These are phyloP conservation scores for Ochropleura leucogaster DNA, from an alignment of 2,888 invertebrate genomes.

Conservation along the genomic window DNA sequence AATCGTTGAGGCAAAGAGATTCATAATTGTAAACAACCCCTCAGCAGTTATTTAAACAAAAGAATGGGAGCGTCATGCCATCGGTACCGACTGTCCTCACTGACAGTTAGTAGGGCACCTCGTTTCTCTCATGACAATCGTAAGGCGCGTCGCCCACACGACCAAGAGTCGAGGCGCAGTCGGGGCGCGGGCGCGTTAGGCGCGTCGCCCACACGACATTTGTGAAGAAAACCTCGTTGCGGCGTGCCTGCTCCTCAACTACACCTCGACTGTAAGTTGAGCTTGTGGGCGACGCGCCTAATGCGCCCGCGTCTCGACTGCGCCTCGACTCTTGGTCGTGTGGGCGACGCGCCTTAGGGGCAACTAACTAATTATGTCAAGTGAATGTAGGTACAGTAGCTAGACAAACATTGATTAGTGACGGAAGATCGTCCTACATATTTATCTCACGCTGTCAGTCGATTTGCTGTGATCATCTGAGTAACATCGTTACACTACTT, in stretches of 20 bases:
- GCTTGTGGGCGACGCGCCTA: too few species aligned
- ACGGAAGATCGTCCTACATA: not conserved
- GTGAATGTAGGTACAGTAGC: constrained; percentile 4
- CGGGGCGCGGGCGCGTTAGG: too few species aligned
- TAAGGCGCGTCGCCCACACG: too few species aligned
- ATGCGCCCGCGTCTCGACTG: too few species aligned
- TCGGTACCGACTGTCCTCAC: not conserved
- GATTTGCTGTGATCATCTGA: not conserved
- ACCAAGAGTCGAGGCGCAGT: too few species aligned
- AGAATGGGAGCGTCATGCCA: constrained; percentile 12
- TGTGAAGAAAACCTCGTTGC: too few species aligned
- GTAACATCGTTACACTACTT: too few species aligned
- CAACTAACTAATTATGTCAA: constrained; percentile 19
- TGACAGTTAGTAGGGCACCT: constrained; percentile 17
- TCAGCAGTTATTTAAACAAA: constrained; percentile 6
- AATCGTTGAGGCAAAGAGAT: not conserved
- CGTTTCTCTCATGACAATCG: constrained; percentile 2
- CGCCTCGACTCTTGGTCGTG: too few species aligned
- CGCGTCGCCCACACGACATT: too few species aligned
- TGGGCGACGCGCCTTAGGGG: too few species aligned
- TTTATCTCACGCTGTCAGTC: not conserved
- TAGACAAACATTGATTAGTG: not conserved
- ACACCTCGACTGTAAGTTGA: too few species aligned
- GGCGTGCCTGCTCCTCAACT: too few species aligned
- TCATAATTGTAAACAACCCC: not conserved